Evolutionary conservation across 2,113 vertebrate genomes (phyloP).

Genomic region (Xiphophorus hellerii): DNA sequence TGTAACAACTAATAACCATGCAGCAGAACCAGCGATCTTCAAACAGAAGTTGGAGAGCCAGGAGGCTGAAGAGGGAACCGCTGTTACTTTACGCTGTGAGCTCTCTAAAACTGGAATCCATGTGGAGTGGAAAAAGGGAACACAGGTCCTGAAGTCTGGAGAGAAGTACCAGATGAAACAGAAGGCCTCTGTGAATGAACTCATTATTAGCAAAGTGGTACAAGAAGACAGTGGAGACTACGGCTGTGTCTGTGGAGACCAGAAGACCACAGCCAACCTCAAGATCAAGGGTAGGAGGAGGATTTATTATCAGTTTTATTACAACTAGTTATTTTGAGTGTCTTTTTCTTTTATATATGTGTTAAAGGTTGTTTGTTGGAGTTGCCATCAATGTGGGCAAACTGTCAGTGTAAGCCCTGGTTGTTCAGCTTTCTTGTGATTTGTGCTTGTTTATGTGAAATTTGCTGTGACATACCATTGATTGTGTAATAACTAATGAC

Average conservation of each 20-base stretch:
- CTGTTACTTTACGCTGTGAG: slow-evolving; percentile 79
- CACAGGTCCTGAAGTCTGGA: slow-evolving; percentile 74
- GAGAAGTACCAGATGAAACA: slow-evolving; percentile 77
- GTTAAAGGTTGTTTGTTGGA: too few relatives aligned
- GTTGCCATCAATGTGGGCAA: too few relatives aligned
- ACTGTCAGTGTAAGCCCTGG: not conserved
- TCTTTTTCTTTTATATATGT: too few relatives aligned
- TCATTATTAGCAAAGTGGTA: slow-evolving; percentile 77
- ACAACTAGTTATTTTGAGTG: too few relatives aligned
- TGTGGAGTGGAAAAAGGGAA: slow-evolving; percentile 84
- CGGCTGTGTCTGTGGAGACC: slow-evolving; percentile 62
- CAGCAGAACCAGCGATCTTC: slow-evolving; percentile 16
- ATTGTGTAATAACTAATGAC: slow-evolving; percentile 5
- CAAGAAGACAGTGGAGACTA: slow-evolving; percentile 82
- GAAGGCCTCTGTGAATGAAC: slow-evolving; percentile 70
- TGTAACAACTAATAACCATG: slow-evolving; percentile 18
- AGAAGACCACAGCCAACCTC: slow-evolving; percentile 76
- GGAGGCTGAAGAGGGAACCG: slow-evolving; percentile 72
- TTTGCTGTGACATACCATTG: not conserved
- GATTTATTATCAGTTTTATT: slow-evolving; percentile 1
- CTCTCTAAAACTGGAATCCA: slow-evolving; percentile 75
- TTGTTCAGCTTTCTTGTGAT: not conserved
- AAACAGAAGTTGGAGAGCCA: slow-evolving; percentile 3
- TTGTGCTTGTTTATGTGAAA: too few relatives aligned
- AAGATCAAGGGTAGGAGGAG: slow-evolving; percentile 65